These are phyloP conservation scores for Numida meleagris DNA, from an alignment of 2,113 vertebrate species.

Conservation along the genomic window DNA sequence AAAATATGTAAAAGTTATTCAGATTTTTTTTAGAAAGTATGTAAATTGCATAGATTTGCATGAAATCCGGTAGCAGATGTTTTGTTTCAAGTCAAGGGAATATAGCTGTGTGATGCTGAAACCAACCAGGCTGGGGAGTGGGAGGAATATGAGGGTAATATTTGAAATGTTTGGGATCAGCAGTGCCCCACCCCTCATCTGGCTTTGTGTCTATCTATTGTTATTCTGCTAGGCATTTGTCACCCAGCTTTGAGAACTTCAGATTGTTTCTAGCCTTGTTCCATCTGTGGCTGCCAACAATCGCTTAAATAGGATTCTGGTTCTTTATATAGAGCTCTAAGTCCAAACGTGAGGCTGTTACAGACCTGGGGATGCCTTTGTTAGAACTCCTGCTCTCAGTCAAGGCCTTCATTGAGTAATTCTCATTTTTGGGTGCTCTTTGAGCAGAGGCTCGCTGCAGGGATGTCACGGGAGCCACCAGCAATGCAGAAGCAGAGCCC, in stretches of 20 bases:
- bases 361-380: background rate
- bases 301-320: constrained; percentile 42
- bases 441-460: background rate
- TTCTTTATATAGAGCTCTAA: constrained; percentile 41
- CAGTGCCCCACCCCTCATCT: background rate
- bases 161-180: background rate
- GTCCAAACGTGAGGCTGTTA: background rate
- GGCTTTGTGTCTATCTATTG: background rate
- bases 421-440: background rate
- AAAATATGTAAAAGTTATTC: background rate
- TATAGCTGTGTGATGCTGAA: background rate
- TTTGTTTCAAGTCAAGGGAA: background rate
- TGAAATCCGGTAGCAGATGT: background rate
- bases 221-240: background rate
- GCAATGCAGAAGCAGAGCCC: background rate
- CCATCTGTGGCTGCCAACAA: background rate
- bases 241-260: background rate
- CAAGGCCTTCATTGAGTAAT: background rate
- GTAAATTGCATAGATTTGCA: background rate
- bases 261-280: background rate
- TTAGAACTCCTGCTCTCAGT: background rate
- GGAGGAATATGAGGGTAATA: background rate
- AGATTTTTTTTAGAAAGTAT: background rate
- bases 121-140: background rate
- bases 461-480: background rate